These are phyloP conservation scores for Drepana arcuata DNA, from an alignment of 1,140 invertebrate genomes.

Conservation along the genomic window DNA sequence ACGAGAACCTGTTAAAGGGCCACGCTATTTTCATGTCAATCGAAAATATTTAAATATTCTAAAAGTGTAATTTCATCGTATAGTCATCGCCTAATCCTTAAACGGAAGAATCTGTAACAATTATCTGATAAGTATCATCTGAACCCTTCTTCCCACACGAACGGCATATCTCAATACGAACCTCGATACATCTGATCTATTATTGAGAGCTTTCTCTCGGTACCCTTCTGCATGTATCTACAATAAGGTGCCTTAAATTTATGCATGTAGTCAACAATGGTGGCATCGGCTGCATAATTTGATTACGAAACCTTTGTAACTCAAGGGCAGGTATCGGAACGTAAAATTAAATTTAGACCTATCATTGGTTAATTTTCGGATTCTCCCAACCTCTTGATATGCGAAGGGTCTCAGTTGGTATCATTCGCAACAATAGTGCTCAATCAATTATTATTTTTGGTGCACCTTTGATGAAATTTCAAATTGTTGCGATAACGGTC, in stretches of 20 bases:
- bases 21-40: constrained; percentile 4
- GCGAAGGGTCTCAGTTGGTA: constrained; percentile 40
- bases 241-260: constrained; percentile 57
- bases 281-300: constrained; percentile 66
- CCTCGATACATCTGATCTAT: constrained; percentile 46
- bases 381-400: constrained; percentile 53
- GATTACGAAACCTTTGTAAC: constrained; percentile 64
- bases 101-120: constrained; percentile 63
- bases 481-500: constrained; percentile 63
- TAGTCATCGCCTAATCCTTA: constrained; percentile 22
- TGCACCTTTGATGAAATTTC: constrained; percentile 65
- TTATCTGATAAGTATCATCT: constrained; percentile 67
- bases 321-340: constrained; percentile 60
- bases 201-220: constrained; percentile 36
- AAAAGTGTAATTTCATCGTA: constrained; percentile 7
- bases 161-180: constrained; percentile 42
- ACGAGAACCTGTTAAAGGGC: constrained; percentile 9
- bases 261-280: constrained; percentile 59
- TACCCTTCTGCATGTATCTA: constrained; percentile 50
- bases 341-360: constrained; percentile 69
- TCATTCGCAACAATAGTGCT: constrained; percentile 54
- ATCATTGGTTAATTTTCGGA: constrained; percentile 67
- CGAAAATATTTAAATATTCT: constrained; percentile 5
- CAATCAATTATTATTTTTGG: constrained; percentile 66
- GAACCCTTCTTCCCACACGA: constrained; percentile 65